phyloP scores from a whole-genome alignment of 2,888 invertebrate species.

The Lysandra coridon region DNA sequence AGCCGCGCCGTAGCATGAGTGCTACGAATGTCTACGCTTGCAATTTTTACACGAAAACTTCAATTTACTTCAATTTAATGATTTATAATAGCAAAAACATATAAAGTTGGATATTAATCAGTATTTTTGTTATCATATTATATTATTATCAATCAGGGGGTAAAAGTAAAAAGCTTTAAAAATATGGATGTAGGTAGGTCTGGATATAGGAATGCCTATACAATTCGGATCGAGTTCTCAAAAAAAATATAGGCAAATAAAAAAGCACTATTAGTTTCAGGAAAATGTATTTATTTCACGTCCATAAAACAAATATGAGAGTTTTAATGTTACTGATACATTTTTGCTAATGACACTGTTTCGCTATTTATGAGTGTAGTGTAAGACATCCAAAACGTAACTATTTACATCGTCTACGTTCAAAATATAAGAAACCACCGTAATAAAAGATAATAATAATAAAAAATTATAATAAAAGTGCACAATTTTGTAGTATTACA shows the following conservation, averaged over 20 bases:
- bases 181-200: no score
- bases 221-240: neutral
- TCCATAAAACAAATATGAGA: slow-evolving; percentile 70
- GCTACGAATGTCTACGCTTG: neutral
- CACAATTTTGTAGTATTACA: neutral
- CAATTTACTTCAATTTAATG: no score
- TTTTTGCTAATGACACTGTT: slow-evolving; percentile 71
- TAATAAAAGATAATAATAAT: neutral
- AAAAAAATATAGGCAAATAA: slow-evolving; percentile 1
- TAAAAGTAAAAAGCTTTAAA: no score
- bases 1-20: neutral
- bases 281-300: slow-evolving; percentile 74
- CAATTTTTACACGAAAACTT: neutral
- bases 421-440: neutral
- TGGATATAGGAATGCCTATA: no score
- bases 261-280: slow-evolving; percentile 44
- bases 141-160: no score
- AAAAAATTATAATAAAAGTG: neutral
- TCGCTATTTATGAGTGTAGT: slow-evolving; percentile 69
- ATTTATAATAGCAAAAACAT: no score
- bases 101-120: no score
- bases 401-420: slow-evolving; percentile 64
- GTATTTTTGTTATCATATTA: no score
- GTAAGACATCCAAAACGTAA: slow-evolving; percentile 74
- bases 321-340: slow-evolving; percentile 69